Percentiles rank a stretch among this genome's conserved stretches.
Evolutionary conservation across 2,888 invertebrate species (phyloP).

Genomic region (Mesorhabditis belari): DNA sequence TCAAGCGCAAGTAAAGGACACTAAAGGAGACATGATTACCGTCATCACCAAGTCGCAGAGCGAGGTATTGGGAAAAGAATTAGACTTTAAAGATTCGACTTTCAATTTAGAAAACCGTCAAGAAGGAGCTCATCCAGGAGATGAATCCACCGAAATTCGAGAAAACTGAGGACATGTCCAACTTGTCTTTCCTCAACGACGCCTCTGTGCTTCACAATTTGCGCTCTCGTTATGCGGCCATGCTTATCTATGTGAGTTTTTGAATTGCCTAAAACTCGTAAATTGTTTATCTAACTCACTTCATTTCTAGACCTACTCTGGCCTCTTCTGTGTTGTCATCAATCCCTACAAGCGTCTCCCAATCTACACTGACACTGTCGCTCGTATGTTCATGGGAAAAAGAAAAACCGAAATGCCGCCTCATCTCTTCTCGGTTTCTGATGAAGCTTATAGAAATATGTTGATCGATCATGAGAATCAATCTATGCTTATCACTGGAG

Average conservation of each 20-base stretch:
- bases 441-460: conserved; percentile 46
- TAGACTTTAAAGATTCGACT: too few relatives aligned
- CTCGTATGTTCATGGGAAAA: conserved; percentile 87
- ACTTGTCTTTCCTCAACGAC: conserved; percentile 97
- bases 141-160: conserved; percentile 99
- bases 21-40: conserved; percentile 94
- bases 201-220: conserved; percentile 96
- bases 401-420: conserved; percentile 48
- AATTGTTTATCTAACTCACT: too few relatives aligned
- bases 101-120: conserved; percentile 69
- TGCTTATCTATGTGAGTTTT: conserved; percentile 64
- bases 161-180: conserved; percentile 67
- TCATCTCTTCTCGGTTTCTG: conserved; percentile 53
- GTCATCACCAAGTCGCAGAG: conserved; percentile 68
- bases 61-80: conserved; percentile 22
- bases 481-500: conserved; percentile 62
- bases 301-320: conserved; percentile 49
- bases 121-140: conserved; percentile 84
- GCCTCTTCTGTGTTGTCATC: conserved; percentile 53
- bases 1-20: conserved; percentile 92
- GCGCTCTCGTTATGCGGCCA: conserved; percentile 92
- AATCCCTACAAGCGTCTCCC: conserved; percentile 53
- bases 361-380: conserved; percentile 60
- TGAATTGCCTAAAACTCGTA: not conserved
- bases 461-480: conserved; percentile 59